Evolutionary conservation across 1,140 invertebrate species (phyloP).

Genomic region (Calephelis virginiensis): DNA sequence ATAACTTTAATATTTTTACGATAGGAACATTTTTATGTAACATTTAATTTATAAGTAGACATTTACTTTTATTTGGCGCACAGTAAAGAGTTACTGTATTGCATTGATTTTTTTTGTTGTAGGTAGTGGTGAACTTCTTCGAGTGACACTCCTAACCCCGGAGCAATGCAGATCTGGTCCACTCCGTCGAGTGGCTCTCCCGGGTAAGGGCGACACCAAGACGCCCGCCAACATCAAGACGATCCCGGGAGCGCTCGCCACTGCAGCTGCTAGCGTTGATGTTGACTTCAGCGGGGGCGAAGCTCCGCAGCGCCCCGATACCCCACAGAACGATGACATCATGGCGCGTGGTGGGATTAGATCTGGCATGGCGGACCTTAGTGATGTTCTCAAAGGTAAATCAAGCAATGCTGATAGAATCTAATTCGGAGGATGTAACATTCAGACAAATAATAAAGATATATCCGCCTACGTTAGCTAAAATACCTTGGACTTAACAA

Average conservation of each 20-base stretch:
- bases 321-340: conserved; percentile 90
- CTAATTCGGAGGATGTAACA: too few relatives aligned
- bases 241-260: conserved; percentile 83
- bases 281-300: conserved; percentile 92
- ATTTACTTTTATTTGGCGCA: too few relatives aligned
- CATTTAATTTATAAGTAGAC: too few relatives aligned
- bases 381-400: conserved; percentile 88
- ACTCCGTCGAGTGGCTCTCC: conserved; percentile 68
- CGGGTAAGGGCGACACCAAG: conserved; percentile 75
- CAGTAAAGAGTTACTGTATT: not conserved
- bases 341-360: conserved; percentile 82
- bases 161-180: conserved; percentile 82
- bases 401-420: not conserved
- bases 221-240: conserved; percentile 71
- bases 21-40: too few relatives aligned
- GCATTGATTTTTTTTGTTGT: not conserved
- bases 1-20: too few relatives aligned
- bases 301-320: conserved; percentile 86
- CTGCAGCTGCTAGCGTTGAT: conserved; percentile 91
- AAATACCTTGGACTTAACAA: too few relatives aligned
- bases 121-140: conserved; percentile 73
- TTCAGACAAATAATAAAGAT: too few relatives aligned
- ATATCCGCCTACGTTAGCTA: too few relatives aligned
- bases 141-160: conserved; percentile 82
- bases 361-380: conserved; percentile 82